These are phyloP conservation scores for Microctenopoma steveboyesi DNA, from an alignment of 2,797 vertebrate species.

Conservation along the genomic window DNA sequence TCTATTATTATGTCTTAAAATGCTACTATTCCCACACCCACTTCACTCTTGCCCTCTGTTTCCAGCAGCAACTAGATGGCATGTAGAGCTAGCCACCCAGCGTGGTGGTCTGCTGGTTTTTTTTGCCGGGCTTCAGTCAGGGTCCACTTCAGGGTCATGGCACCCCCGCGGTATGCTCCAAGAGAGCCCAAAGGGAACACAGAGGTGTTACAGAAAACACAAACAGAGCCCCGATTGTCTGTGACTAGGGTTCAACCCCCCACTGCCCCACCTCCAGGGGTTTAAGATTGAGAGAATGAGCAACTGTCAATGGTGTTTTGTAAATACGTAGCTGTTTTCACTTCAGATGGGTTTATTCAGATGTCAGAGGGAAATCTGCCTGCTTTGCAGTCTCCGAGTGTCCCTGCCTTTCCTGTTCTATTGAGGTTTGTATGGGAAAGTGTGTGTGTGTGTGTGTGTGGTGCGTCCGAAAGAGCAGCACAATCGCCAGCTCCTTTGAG, in stretches of 20 bases:
- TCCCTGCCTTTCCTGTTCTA: conserved; percentile 67
- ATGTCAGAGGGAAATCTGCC: conserved; percentile 54
- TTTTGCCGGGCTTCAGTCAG: conserved; percentile 49
- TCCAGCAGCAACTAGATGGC: conserved; percentile 73
- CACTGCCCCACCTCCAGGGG: conserved; percentile 56
- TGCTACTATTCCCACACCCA: conserved; percentile 26
- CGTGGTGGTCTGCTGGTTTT: conserved; percentile 76
- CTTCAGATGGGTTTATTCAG: conserved; percentile 72
- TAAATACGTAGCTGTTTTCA: conserved; percentile 73
- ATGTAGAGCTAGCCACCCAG: conserved; percentile 50
- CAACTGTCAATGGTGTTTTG: conserved; percentile 75
- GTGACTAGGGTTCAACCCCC: conserved; percentile 55
- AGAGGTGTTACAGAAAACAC: conserved; percentile 75
- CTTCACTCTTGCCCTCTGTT: conserved; percentile 42
- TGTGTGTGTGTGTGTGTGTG: conserved; percentile 60
- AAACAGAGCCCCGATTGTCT: conserved; percentile 78
- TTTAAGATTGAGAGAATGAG: conserved; percentile 68
- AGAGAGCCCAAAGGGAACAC: conserved; percentile 70
- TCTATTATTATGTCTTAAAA: conserved; percentile 24
- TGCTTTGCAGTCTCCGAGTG: conserved; percentile 68
- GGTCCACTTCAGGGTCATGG: conserved; percentile 68
- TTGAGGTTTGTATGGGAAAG: conserved; percentile 74
- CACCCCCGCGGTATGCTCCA: conserved; percentile 69
- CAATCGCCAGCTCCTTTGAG: conserved; percentile 68
- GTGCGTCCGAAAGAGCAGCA: conserved; percentile 53